Evolutionary conservation across 2,888 invertebrate genomes (phyloP).

Genomic region (Ecdyonurus torrentis): DNA sequence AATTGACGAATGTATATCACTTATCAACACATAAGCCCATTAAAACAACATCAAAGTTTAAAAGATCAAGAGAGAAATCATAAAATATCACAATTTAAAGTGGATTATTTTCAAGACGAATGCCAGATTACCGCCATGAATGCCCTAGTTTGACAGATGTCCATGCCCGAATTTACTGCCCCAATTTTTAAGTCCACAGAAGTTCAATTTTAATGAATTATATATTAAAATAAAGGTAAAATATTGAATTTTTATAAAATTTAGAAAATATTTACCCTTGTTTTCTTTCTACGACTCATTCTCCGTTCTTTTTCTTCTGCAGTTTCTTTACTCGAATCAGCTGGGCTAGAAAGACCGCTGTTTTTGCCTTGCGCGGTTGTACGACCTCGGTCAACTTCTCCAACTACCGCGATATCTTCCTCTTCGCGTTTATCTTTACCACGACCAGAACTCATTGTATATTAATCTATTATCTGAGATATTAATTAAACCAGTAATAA

Average conservation of each 20-base stretch:
- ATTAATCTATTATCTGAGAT: too few relatives aligned
- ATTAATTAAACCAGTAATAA: too few relatives aligned
- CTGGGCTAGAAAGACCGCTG: not conserved
- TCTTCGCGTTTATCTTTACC: not conserved
- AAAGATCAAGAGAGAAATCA: too few relatives aligned
- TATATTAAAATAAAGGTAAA: not conserved
- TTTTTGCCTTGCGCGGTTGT: not conserved
- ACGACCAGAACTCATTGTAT: not conserved
- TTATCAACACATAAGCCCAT: too few relatives aligned
- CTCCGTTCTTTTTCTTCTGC: slow-evolving; percentile 11
- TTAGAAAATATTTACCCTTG: slow-evolving; percentile 21
- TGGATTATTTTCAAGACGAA: too few relatives aligned
- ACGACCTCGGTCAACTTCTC: not conserved
- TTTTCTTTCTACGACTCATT: slow-evolving; percentile 27
- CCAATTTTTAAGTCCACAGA: not conserved
- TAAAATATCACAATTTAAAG: too few relatives aligned
- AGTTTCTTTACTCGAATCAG: not conserved
- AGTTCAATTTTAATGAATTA: too few relatives aligned
- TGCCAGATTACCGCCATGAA: not conserved
- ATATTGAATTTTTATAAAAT: slow-evolving; percentile 7
- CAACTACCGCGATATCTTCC: not conserved
- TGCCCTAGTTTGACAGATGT: not conserved
- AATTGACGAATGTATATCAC: too few relatives aligned
- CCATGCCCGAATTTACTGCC: slow-evolving; percentile 3
- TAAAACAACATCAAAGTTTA: too few relatives aligned